A percentile compares a stretch with the other conserved stretches of the same genome.
These are phyloP conservation scores for Rhopalosiphum padi DNA, from an alignment of 1,140 invertebrate genomes.

Conservation along the genomic window DNA sequence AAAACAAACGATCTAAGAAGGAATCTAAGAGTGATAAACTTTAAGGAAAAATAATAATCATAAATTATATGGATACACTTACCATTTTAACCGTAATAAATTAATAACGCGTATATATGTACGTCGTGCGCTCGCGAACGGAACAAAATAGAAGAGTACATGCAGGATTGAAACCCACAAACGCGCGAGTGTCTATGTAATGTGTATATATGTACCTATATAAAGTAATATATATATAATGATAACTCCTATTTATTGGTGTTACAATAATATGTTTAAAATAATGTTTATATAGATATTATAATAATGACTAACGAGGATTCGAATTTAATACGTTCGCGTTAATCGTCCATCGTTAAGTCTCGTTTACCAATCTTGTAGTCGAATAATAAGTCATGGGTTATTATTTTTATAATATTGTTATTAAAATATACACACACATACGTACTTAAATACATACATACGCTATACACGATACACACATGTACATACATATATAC, in stretches of 20 bases:
- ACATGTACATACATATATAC: no score
- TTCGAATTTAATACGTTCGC: not conserved
- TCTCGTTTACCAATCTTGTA: not conserved
- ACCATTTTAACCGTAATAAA: not conserved
- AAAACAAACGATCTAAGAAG: not conserved
- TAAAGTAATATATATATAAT: not conserved
- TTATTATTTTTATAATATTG: not conserved
- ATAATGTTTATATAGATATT: not conserved
- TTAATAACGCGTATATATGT: not conserved
- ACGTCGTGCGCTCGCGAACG: not conserved
- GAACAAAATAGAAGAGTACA: not conserved
- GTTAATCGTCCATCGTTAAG: not conserved
- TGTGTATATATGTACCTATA: not conserved
- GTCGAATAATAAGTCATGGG: not conserved
- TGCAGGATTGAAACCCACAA: not conserved
- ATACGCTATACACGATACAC: no score
- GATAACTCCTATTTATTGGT: not conserved
- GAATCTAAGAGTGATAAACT: not conserved
- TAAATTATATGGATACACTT: not conserved
- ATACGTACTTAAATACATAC: not conserved
- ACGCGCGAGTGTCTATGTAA: not conserved
- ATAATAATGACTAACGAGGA: constrained; percentile 1
- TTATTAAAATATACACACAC: not conserved
- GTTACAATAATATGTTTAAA: not conserved
- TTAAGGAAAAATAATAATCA: not conserved